A percentile compares a stretch with the other conserved stretches of the same genome.
phyloP scores from a whole-genome alignment of 2,797 vertebrate genomes.

The Siniperca undulata region DNA sequence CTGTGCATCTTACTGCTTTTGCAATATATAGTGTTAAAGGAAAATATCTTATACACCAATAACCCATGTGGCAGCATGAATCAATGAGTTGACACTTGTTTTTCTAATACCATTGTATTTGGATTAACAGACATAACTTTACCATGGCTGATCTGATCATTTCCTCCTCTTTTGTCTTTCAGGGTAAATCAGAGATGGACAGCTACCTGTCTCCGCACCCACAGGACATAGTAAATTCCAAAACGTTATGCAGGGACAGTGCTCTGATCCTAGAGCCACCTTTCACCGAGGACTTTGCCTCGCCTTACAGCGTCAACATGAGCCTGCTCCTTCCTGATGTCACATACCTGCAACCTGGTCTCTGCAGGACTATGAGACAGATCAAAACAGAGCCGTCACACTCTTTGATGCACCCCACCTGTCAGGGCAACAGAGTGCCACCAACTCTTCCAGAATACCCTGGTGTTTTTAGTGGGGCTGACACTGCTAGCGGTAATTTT shows the following conservation, averaged over 20 bases:
- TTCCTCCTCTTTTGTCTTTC: slow-evolving; percentile 51
- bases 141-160: not conserved
- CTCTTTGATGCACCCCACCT: slow-evolving; percentile 87
- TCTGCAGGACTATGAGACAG: slow-evolving; percentile 91
- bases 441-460: slow-evolving; percentile 90
- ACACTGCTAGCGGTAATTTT: slow-evolving; percentile 85
- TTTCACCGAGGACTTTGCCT: slow-evolving; percentile 89
- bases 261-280: slow-evolving; percentile 90
- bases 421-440: slow-evolving; percentile 82
- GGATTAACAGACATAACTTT: not conserved
- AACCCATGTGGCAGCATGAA: not conserved
- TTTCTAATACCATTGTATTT: not conserved
- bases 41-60: too few relatives aligned
- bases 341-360: slow-evolving; percentile 92
- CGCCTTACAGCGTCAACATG: slow-evolving; percentile 97
- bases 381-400: slow-evolving; percentile 92
- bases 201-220: slow-evolving; percentile 90
- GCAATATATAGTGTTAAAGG: not conserved
- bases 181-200: slow-evolving; percentile 95
- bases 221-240: slow-evolving; percentile 86
- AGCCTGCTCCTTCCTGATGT: slow-evolving; percentile 95
- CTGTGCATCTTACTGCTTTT: not conserved
- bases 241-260: slow-evolving; percentile 90
- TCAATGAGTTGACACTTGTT: not conserved
- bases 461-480: slow-evolving; percentile 88